These are phyloP conservation scores for Lacanobia oleracea DNA, from an alignment of 2,888 invertebrate genomes.

Conservation along the genomic window DNA sequence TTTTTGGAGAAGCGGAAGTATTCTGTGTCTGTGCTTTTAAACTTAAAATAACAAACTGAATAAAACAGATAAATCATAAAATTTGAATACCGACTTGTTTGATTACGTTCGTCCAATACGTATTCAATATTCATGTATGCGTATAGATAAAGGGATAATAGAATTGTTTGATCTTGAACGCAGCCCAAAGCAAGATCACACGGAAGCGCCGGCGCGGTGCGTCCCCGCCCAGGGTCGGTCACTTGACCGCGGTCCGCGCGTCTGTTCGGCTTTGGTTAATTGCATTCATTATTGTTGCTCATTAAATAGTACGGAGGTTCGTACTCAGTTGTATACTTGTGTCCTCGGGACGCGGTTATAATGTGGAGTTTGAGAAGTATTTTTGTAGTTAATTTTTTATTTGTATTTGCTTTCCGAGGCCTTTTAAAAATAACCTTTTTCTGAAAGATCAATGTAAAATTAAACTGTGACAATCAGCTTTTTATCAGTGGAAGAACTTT, in stretches of 20 bases:
- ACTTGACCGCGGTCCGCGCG: constrained; percentile 64
- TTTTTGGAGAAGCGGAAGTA: constrained; percentile 64
- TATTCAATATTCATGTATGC: constrained; percentile 57
- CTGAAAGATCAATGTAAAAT: no score
- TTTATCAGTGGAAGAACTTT: no score
- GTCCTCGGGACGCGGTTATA: constrained; percentile 41
- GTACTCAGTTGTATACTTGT: constrained; percentile 21
- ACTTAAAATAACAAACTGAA: constrained; percentile 8
- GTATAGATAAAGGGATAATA: constrained; percentile 70
- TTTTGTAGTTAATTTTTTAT: constrained; percentile 8
- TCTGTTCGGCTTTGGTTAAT: constrained; percentile 67
- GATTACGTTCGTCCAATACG: constrained; percentile 29
- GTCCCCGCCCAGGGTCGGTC: constrained; percentile 74
- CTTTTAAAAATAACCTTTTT: no score
- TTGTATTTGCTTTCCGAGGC: neutral
- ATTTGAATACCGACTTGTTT: constrained; percentile 37
- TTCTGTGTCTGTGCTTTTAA: constrained; percentile 37
- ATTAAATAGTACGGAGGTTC: constrained; percentile 47
- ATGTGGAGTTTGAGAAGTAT: constrained; percentile 23
- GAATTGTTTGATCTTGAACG: constrained; percentile 68
- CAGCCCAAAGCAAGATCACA: constrained; percentile 68
- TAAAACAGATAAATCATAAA: constrained; percentile 30
- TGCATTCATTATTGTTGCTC: constrained; percentile 59
- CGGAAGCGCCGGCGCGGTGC: constrained; percentile 74
- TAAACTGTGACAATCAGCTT: no score